Conservation (phyloP, 2,113 vertebrate species). For the Falcunculus frontatus region DNA sequence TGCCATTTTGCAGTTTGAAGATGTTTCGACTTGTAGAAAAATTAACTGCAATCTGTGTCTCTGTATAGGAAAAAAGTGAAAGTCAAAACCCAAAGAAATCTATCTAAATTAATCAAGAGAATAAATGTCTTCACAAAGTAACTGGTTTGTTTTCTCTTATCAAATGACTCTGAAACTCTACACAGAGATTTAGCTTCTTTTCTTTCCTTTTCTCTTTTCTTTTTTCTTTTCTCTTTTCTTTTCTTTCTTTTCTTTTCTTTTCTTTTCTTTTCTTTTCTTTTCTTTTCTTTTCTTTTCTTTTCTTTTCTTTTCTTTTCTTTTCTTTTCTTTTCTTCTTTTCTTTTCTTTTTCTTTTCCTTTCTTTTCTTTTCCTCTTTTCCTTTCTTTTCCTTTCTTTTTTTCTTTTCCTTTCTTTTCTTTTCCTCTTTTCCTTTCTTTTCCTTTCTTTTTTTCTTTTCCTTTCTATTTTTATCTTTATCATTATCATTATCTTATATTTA, state of each 20-base stretch:
- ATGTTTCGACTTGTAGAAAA: not conserved
- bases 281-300: rapidly evolving
- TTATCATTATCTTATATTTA: not conserved
- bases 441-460: too few species aligned
- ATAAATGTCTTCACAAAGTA: not conserved
- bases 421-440: rapidly evolving
- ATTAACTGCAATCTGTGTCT: not conserved
- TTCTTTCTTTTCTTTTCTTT: too few species aligned
- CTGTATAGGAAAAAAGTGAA: not conserved
- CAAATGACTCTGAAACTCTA: not conserved
- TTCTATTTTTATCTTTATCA: rapidly evolving
- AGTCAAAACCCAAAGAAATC: not conserved
- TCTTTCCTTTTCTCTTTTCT: not conserved
- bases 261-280: too few species aligned
- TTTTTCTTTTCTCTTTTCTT: too few species aligned
- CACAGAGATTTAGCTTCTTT: not conserved
- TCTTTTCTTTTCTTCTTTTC: not conserved
- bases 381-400: too few species aligned
- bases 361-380: too few species aligned
- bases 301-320: too few species aligned
- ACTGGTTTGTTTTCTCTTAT: not conserved
- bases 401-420: too few species aligned
- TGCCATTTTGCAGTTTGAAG: not conserved
- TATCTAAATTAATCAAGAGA: not conserved
- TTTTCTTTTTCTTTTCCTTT: too few species aligned